phyloP scores from a whole-genome alignment of 53 echinoderm and acorn worm species.

The Mesocentrotus franciscanus region DNA sequence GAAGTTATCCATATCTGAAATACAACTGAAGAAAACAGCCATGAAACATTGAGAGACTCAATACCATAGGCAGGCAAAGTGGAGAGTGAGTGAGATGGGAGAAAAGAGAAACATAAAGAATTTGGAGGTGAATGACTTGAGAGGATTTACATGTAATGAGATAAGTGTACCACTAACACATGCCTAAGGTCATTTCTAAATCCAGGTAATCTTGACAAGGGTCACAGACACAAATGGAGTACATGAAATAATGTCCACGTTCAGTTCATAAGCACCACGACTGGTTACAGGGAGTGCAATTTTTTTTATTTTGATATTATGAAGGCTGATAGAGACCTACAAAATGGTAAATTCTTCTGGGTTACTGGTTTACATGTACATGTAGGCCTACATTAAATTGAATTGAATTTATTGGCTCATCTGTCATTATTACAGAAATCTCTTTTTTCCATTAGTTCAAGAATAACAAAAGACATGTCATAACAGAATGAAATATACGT shows the following conservation, averaged over 20 bases:
- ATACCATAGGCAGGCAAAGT: neutral
- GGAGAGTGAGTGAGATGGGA: neutral
- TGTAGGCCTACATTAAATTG: too few species aligned
- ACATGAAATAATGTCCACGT: neutral
- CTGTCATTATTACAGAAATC: too few species aligned
- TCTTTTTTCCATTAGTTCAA: too few species aligned
- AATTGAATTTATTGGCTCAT: too few species aligned
- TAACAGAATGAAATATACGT: too few species aligned
- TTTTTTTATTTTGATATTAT: too few species aligned
- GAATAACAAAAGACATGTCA: too few species aligned
- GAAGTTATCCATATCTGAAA: neutral
- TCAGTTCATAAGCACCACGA: neutral
- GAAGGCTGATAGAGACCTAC: neutral
- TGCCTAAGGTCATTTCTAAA: slow-evolving; percentile 41
- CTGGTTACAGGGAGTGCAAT: neutral
- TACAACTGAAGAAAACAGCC: neutral
- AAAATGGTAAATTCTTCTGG: too few species aligned
- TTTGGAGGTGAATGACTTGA: slow-evolving; percentile 45
- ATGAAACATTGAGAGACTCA: neutral
- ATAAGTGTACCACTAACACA: slow-evolving; percentile 30
- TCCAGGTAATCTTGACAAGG: slow-evolving; percentile 9
- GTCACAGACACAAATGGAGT: slow-evolving; percentile 29
- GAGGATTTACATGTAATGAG: neutral
- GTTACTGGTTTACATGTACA: too few species aligned
- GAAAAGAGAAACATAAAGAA: neutral